A percentile compares a stretch with the other conserved stretches of the same genome.
phyloP scores from a whole-genome alignment of 2,797 vertebrate species.

The Gila robusta region DNA sequence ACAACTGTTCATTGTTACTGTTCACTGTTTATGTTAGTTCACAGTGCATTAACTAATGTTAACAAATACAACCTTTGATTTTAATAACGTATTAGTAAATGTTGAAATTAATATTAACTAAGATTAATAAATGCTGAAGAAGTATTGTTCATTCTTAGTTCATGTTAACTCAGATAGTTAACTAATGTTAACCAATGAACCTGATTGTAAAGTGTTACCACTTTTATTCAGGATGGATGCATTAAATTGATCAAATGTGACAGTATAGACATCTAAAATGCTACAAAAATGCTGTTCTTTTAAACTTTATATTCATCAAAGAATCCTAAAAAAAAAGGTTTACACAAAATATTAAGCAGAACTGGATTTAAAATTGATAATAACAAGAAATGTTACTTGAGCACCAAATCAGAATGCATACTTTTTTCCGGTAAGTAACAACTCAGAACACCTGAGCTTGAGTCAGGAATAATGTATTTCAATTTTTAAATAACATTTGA shows the following conservation, averaged over 20 bases:
- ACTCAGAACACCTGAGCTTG: not conserved
- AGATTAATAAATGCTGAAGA: no score
- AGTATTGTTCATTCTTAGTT: no score
- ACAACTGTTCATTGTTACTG: no score
- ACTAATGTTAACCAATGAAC: no score
- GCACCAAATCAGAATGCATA: not conserved
- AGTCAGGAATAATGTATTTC: not conserved
- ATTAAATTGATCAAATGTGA: not conserved
- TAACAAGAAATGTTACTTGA: not conserved
- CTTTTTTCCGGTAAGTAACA: not conserved
- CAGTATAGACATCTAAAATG: not conserved
- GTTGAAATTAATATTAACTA: no score
- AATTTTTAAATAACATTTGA: not conserved
- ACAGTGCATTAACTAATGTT: no score
- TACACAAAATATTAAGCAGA: not conserved
- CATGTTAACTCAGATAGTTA: no score
- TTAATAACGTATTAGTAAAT: no score
- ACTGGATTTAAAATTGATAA: not conserved
- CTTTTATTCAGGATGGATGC: not conserved
- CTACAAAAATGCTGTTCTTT: not conserved
- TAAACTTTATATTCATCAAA: not conserved
- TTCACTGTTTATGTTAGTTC: no score
- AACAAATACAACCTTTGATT: no score
- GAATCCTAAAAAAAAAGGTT: not conserved
- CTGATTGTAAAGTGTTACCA: no score